A percentile compares a stretch with the other conserved stretches of the same genome.
These are phyloP conservation scores for Nothobranchius kuhntae DNA, from an alignment of 2,113 vertebrate species.

Conservation along the genomic window DNA sequence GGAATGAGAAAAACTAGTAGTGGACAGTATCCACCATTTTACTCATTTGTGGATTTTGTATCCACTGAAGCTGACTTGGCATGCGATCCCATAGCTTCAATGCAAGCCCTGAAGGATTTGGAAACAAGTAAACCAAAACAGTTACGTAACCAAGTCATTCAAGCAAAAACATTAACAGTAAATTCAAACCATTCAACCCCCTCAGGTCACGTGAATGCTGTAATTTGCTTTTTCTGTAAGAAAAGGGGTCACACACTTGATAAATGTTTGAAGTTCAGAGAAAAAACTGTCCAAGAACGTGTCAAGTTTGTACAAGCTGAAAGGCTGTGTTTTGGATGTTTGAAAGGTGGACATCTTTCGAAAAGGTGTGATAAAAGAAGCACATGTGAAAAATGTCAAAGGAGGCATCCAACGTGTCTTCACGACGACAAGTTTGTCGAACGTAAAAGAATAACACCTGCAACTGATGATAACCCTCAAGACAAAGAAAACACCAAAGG, in stretches of 20 bases:
- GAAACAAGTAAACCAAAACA: background rate
- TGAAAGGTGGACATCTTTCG: background rate
- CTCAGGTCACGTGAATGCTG: background rate
- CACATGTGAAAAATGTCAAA: background rate
- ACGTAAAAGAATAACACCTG: background rate
- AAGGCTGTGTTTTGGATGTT: conserved; percentile 17
- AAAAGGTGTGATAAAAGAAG: background rate
- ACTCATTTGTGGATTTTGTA: background rate
- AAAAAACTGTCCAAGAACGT: conserved; percentile 1
- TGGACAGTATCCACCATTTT: background rate
- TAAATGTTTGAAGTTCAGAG: background rate
- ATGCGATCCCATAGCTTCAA: background rate
- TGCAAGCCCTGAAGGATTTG: background rate
- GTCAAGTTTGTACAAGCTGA: conserved; percentile 12
- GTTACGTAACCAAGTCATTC: background rate
- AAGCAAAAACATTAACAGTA: background rate
- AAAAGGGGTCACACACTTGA: background rate
- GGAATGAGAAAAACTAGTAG: background rate
- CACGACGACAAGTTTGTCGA: background rate
- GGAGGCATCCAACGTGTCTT: conserved; percentile 2
- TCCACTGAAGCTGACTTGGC: background rate
- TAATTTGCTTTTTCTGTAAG: conserved; percentile 7
- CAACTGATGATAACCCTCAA: no score
- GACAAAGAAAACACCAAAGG: no score
- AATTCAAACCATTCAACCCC: no score